These are phyloP conservation scores for Meandrina meandrites DNA, from an alignment of 92 coral and sea anemone species.

Conservation along the genomic window DNA sequence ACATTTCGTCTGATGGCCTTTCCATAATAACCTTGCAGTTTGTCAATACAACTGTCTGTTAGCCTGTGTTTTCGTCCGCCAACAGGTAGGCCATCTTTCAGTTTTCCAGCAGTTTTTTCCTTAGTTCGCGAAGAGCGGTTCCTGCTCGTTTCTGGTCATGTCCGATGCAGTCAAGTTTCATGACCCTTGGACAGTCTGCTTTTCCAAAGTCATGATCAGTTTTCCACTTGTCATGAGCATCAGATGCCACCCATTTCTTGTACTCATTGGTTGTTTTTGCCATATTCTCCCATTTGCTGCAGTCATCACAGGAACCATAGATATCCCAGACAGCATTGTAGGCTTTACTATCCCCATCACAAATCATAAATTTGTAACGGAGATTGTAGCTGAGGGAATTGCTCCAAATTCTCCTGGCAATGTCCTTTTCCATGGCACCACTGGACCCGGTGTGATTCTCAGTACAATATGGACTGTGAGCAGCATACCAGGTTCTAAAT, in stretches of 20 bases:
- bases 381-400: too few species aligned
- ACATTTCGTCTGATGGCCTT: slow-evolving; percentile 35
- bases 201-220: slow-evolving; percentile 21
- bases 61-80: too few species aligned
- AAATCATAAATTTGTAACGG: slow-evolving; percentile 52
- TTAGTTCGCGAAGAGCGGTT: slow-evolving; percentile 33
- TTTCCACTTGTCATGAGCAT: slow-evolving; percentile 39
- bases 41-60: too few species aligned
- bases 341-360: slow-evolving; percentile 52
- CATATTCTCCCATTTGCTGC: slow-evolving; percentile 49
- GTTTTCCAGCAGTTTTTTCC: slow-evolving; percentile 35
- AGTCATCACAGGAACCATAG: slow-evolving; percentile 50
- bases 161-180: slow-evolving; percentile 61
- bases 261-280: slow-evolving; percentile 2
- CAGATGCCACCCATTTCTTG: slow-evolving; percentile 31
- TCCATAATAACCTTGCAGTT: background rate
- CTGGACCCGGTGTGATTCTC: slow-evolving; percentile 49
- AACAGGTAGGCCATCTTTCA: slow-evolving; percentile 39
- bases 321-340: slow-evolving; percentile 50
- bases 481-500: background rate
- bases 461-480: slow-evolving; percentile 38
- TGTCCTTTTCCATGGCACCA: slow-evolving; percentile 40
- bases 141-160: slow-evolving; percentile 56
- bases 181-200: slow-evolving; percentile 39
- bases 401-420: slow-evolving; percentile 39